Evolutionary conservation across 2,797 vertebrate genomes (phyloP).

Genomic region (Megalops cyprinoides): DNA sequence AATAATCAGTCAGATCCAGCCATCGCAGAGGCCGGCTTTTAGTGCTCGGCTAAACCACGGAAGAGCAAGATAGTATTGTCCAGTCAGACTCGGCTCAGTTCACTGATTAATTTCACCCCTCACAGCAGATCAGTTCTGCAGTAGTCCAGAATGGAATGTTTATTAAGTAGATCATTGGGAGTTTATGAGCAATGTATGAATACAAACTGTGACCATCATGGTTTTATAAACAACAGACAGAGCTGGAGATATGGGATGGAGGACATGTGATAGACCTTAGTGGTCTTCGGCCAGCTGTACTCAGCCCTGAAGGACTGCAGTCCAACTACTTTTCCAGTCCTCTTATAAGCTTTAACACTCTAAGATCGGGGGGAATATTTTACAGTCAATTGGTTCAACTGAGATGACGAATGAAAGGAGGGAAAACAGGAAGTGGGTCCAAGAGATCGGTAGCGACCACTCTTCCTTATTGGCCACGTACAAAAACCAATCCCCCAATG

Average conservation of each 20-base stretch:
- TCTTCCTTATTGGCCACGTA: neutral
- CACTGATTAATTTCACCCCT: neutral
- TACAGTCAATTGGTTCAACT: neutral
- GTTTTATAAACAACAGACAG: neutral
- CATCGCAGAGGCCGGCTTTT: slow-evolving; percentile 7
- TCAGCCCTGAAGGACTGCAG: neutral
- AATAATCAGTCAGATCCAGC: slow-evolving; percentile 29
- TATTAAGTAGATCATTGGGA: neutral
- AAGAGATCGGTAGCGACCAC: neutral
- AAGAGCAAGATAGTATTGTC: neutral
- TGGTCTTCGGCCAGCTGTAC: neutral
- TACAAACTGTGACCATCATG: neutral
- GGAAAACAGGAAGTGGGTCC: neutral
- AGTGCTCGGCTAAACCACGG: neutral
- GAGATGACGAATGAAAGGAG: neutral
- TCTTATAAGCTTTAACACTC: neutral
- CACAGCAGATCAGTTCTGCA: neutral
- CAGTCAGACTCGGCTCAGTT: neutral
- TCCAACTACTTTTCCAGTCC: neutral
- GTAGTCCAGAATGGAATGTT: slow-evolving; percentile 3
- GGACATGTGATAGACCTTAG: neutral
- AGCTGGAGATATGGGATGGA: neutral
- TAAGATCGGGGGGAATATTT: neutral
- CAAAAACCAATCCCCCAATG: neutral
- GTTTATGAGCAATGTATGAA: neutral